phyloP scores from a whole-genome alignment of 2,797 vertebrate genomes.

The Mycteria americana region DNA sequence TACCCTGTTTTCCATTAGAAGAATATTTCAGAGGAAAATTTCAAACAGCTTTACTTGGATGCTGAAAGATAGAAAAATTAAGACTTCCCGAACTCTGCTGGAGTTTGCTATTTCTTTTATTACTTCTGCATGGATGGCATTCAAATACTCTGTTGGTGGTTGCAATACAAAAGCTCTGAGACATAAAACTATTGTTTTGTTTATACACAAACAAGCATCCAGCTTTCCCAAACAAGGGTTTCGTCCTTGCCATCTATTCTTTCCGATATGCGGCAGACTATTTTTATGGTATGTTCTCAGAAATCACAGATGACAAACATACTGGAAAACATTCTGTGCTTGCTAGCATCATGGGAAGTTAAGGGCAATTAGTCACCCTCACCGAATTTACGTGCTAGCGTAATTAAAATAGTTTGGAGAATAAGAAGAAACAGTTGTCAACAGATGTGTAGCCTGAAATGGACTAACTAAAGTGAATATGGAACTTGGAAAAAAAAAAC shows the following conservation, averaged over 20 bases:
- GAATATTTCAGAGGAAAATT: neutral
- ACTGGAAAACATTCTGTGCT: neutral
- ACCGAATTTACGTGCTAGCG: neutral
- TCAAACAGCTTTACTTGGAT: neutral
- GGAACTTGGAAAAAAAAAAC: neutral
- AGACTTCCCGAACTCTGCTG: neutral
- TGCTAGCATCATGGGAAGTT: neutral
- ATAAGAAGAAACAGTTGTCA: neutral
- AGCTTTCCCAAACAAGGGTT: neutral
- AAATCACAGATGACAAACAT: neutral
- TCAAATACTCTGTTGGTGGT: neutral
- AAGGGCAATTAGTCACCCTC: neutral
- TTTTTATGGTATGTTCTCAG: neutral
- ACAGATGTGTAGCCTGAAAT: neutral
- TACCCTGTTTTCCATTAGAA: neutral
- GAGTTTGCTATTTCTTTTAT: neutral
- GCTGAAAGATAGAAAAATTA: neutral
- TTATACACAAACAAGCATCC: neutral
- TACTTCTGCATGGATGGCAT: neutral
- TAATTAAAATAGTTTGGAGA: neutral
- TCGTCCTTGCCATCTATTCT: neutral
- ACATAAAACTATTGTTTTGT: neutral
- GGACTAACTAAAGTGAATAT: neutral
- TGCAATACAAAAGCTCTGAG: neutral
- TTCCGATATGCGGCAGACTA: neutral